These are phyloP conservation scores for Calypte anna DNA, from an alignment of 2,113 vertebrate species.

Conservation along the genomic window DNA sequence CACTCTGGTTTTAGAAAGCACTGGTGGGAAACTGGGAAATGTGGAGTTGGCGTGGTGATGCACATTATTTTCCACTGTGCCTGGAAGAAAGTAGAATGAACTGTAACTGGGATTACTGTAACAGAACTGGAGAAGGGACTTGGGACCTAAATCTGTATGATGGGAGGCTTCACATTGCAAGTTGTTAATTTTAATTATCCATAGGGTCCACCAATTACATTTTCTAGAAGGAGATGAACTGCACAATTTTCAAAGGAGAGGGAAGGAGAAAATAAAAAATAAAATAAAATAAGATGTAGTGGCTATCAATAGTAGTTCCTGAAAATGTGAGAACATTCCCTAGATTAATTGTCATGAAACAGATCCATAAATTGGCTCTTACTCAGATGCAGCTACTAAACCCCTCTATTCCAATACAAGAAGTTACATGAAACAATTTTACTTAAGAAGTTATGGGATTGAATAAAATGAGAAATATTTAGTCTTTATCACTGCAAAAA, in stretches of 20 bases:
- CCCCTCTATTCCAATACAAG: neutral
- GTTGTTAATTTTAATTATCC: neutral
- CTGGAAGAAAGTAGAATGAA: neutral
- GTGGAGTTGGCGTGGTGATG: neutral
- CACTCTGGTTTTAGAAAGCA: neutral
- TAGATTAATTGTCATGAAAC: neutral
- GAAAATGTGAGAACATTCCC: neutral
- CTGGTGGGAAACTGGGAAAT: neutral
- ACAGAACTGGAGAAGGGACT: neutral
- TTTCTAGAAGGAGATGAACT: neutral
- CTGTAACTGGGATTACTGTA: neutral
- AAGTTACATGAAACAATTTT: neutral
- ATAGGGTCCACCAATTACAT: neutral
- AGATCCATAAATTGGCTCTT: neutral
- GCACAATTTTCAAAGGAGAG: neutral
- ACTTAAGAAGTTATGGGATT: neutral
- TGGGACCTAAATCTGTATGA: neutral
- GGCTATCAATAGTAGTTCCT: neutral
- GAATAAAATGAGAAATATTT: neutral
- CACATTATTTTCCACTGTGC: neutral
- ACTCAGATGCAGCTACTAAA: neutral
- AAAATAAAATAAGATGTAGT: neutral
- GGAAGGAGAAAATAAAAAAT: accelerated
- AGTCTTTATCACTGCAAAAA: neutral
- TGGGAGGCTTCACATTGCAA: neutral